Evolutionary conservation across 2,888 invertebrate genomes (phyloP), one percentile per base, ranked within the genome.

Genomic region (Synergus japonicus): DNA sequence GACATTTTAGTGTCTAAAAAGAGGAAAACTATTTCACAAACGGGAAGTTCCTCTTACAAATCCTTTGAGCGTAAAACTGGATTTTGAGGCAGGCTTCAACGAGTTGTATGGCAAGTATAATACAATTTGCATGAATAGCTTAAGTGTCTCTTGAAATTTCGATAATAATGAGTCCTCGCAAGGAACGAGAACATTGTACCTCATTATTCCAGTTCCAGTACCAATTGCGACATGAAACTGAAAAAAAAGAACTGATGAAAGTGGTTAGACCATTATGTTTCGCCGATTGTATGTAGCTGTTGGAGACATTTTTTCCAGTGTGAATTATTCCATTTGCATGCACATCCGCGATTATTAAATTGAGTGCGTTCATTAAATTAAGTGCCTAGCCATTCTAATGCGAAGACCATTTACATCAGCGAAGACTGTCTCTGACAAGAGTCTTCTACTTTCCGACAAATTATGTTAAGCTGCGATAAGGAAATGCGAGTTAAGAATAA

Each of bases 271-370:
- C 54, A 73, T 69, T 69, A 69, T 69, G 46, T 69, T 69, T 15
- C 22, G 69, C 46, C 29, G 69, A 69, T 69, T 49, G 49, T 46
- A 8, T 15, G 29, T 69, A 29, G 29, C 29, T 29, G 29, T 9
- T 44, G 3, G 44, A 22, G 67, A 67, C 67, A 67, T 67, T 67
- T 67, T 44, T 67, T 67, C n/a, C 12, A 15, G 22, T 46, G 67
- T 22, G 67, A 46, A 13, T 67, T 67, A 67, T 67, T 67, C 22
- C 67, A 67, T 69, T 69, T 69, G 29, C 49, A 49, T 69, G 49
- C 15, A 69, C 46, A 29, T 69, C 69, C 49, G 5, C 67, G 22
- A 46, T 18, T 29, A 29, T 29, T 29, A 29, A 29, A 29, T 22
- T 18, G 15, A 49, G 12, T 41, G 29, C 49, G 69, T 69, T 69